Evolutionary conservation across 2,797 vertebrate species (phyloP).

Genomic region (Varecia variegata): DNA sequence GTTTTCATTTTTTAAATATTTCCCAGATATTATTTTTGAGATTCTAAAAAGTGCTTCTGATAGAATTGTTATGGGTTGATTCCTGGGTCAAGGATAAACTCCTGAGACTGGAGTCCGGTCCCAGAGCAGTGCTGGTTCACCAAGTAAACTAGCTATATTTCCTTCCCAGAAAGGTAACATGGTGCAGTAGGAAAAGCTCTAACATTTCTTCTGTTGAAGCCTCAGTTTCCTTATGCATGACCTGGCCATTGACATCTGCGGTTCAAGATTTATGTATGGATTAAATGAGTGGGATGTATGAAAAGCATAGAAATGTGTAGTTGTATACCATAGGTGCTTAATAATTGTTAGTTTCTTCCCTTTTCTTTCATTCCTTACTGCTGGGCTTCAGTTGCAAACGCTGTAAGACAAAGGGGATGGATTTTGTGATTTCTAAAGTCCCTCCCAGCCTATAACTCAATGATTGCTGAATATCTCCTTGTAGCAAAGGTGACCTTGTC

Average conservation of each 20-base stretch:
- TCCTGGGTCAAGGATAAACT: not conserved
- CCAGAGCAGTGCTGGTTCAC: not conserved
- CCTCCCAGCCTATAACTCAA: not conserved
- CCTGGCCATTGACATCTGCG: not conserved
- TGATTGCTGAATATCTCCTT: conserved; percentile 9
- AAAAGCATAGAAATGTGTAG: not conserved
- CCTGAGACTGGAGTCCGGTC: not conserved
- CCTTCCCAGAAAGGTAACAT: not conserved
- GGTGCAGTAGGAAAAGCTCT: not conserved
- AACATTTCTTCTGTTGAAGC: not conserved
- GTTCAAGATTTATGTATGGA: not conserved
- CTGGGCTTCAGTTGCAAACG: not conserved
- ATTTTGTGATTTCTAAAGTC: conserved; percentile 43
- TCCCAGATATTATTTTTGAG: not conserved
- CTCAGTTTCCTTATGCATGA: not conserved
- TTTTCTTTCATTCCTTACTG: not conserved
- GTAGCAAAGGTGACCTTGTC: conserved; percentile 64
- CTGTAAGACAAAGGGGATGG: not conserved
- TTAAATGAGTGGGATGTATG: not conserved
- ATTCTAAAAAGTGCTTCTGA: not conserved
- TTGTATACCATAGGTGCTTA: not conserved
- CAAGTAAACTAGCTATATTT: not conserved
- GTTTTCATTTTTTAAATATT: not conserved
- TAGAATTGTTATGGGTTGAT: not conserved
- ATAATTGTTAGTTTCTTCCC: not conserved